phyloP scores from a whole-genome alignment of 2,797 vertebrate species.

The Trachurus trachurus region DNA sequence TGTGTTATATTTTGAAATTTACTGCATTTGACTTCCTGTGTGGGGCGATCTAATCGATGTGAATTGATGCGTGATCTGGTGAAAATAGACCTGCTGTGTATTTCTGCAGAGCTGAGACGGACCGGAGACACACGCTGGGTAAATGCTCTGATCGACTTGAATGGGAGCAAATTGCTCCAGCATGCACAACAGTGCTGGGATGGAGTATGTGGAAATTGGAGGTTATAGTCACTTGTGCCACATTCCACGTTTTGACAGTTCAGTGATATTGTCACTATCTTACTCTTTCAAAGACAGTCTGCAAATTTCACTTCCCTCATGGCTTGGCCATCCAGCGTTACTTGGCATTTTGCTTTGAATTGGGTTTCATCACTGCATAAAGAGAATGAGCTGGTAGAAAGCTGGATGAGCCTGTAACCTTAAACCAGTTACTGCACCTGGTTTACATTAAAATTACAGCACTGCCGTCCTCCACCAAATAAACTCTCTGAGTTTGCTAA shows the following conservation, averaged over 20 bases:
- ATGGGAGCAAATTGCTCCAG: too few species aligned
- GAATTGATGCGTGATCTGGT: too few species aligned
- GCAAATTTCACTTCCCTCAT: neutral
- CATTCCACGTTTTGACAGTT: neutral
- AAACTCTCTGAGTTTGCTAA: neutral
- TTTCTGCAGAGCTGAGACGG: too few species aligned
- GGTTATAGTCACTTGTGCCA: too few species aligned
- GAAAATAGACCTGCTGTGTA: too few species aligned
- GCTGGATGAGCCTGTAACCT: neutral
- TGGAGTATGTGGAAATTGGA: too few species aligned
- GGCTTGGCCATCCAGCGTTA: neutral
- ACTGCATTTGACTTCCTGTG: too few species aligned
- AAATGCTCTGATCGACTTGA: too few species aligned
- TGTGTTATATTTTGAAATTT: too few species aligned
- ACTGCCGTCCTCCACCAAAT: neutral
- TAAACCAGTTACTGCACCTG: neutral
- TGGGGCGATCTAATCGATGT: too few species aligned
- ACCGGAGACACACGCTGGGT: too few species aligned
- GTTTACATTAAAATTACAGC: neutral
- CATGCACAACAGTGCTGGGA: too few species aligned
- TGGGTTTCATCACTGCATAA: neutral
- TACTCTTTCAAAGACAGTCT: neutral
- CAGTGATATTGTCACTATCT: neutral
- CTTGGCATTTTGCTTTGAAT: neutral
- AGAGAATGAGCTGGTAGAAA: neutral